Base-by-base conservation (phyloP, 2,888 invertebrate genomes). In the Napeogenes sylphis region DNA sequence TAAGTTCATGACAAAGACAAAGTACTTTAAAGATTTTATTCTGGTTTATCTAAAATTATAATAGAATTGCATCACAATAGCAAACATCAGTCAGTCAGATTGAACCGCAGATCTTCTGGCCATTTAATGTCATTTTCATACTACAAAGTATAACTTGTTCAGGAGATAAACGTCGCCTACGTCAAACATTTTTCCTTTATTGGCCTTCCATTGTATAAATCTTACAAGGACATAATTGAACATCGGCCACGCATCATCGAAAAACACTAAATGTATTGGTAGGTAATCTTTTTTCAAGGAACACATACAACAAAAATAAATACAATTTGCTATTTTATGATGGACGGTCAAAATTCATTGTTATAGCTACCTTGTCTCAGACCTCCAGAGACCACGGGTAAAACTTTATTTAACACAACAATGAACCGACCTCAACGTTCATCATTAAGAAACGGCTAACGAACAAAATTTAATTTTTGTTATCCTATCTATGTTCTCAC, bases 321-420 rank as follows among this genome's bases (percentile, higher is more conserved):
- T 30, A 51, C 51, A 51, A 51, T 51, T 30, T 21, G 30, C 30
- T 51, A 30, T 62, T 46, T 63, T 57, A 42, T 32, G 60, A 55
- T 45, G 38, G 62, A 58, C 32, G 70, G 65, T 72, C 71, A 70
- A 61, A 72, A 69, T 73, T 74, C 80, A 82, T 80, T 82, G 79
- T 77, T 83, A 81, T 80, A 82, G 75, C 84, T 80, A 81, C 85
- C 84, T 85, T 86, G 85, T 78, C 78, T 79, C 79, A 81, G 80
- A 80, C 84, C 82, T 82, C 81, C 75, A 76, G 66, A 68, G 73
- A 73, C 70, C 71, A 66, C 74, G 73, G 21, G 72, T 47, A 47
- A 75, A 76, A 73, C 70, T 71, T 72, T 72, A 73, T 77, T 69
- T 74, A 77, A 75, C 71, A 79, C 70, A 78, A 82, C 87, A 86